Evolutionary conservation across 2,888 invertebrate species (phyloP).

Genomic region (Sussaba pulchella): DNA sequence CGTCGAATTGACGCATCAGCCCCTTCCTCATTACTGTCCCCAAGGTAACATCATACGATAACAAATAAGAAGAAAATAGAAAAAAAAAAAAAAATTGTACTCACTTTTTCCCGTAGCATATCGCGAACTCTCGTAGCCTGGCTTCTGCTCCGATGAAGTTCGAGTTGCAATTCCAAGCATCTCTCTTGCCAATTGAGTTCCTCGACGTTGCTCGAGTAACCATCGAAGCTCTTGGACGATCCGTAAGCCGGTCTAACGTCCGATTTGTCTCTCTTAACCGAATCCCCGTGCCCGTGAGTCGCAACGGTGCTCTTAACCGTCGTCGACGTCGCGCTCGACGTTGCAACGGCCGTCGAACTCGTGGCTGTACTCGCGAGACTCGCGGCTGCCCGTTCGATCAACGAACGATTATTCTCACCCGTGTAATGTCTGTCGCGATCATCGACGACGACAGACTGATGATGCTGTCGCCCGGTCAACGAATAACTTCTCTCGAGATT

Average conservation of each 20-base stretch:
- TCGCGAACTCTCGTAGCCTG: conserved; percentile 95
- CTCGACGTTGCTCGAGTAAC: conserved; percentile 80
- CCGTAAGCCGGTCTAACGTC: conserved; percentile 74
- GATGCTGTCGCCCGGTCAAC: conserved; percentile 73
- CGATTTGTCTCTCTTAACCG: conserved; percentile 82
- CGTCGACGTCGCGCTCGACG: conserved; percentile 12
- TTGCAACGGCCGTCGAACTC: conserved; percentile 10
- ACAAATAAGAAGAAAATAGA: no score
- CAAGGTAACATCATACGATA: no score
- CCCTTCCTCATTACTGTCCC: no score
- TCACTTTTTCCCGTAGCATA: conserved; percentile 96
- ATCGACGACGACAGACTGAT: conserved; percentile 55
- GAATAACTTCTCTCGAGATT: conserved; percentile 77
- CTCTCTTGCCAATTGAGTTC: conserved; percentile 95
- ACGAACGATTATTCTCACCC: conserved; percentile 63
- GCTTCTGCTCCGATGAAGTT: conserved; percentile 93
- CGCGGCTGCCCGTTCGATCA: conserved; percentile 69
- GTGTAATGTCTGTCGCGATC: conserved; percentile 44
- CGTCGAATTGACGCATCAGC: no score
- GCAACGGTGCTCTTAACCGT: conserved; percentile 22
- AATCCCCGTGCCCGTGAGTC: conserved; percentile 69
- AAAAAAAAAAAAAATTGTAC: conserved; percentile 70
- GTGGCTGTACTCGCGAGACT: conserved; percentile 39
- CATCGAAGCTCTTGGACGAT: conserved; percentile 81
- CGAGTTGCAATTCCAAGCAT: conserved; percentile 93